A percentile compares a stretch with the other conserved stretches of the same genome.
phyloP scores from a whole-genome alignment of 2,888 invertebrate genomes.

The Melanotus villosus region DNA sequence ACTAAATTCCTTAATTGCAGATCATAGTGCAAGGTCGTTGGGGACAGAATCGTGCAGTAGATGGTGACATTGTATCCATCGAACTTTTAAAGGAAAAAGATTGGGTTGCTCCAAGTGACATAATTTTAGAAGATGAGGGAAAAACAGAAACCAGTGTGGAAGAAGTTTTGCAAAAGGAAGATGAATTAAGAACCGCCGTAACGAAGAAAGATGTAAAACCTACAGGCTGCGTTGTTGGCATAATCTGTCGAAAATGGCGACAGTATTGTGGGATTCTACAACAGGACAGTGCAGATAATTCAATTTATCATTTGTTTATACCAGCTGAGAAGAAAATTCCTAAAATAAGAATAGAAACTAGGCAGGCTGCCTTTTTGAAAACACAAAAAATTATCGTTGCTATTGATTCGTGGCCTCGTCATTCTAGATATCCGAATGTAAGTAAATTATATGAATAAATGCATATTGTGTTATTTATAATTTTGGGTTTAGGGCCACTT shows the following conservation, averaged over 20 bases:
- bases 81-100: constrained; percentile 89
- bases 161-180: constrained; percentile 75
- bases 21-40: constrained; percentile 88
- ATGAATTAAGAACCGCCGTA: constrained; percentile 43
- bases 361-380: constrained; percentile 86
- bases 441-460: constrained; percentile 45
- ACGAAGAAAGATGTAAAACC: constrained; percentile 67
- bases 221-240: constrained; percentile 91
- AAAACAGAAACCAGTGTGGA: constrained; percentile 76
- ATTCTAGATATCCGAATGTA: constrained; percentile 90
- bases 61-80: constrained; percentile 94
- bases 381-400: constrained; percentile 94
- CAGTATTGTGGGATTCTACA: constrained; percentile 98
- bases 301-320: constrained; percentile 87
- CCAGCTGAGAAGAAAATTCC: constrained; percentile 96
- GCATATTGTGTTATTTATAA: not conserved
- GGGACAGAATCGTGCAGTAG: constrained; percentile 92
- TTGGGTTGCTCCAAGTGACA: constrained; percentile 93
- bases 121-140: constrained; percentile 84
- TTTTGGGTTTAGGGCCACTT: constrained; percentile 83
- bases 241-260: constrained; percentile 95
- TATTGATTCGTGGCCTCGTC: constrained; percentile 96
- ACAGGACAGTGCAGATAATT: constrained; percentile 74
- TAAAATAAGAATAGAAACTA: constrained; percentile 94
- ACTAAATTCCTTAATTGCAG: constrained; percentile 66